Percentiles rank a stretch among this genome's conserved stretches.
phyloP scores from a whole-genome alignment of 2,797 vertebrate genomes.

The Tangara arthus region DNA sequence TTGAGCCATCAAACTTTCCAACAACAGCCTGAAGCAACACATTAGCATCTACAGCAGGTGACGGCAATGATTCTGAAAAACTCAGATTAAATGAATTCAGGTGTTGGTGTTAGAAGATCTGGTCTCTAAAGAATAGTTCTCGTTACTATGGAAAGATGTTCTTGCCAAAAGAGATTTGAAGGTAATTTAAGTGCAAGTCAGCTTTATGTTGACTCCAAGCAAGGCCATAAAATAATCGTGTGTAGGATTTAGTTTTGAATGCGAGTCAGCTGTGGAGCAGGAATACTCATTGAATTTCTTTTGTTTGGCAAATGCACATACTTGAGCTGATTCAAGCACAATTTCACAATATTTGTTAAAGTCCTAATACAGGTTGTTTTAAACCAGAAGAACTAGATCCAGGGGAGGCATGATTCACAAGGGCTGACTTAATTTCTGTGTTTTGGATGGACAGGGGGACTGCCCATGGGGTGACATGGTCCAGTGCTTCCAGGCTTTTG shows the following conservation, averaged over 20 bases:
- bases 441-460: background rate
- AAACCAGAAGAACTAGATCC: background rate
- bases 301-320: background rate
- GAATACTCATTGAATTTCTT: background rate
- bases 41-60: slow-evolving; percentile 10
- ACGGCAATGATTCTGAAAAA: slow-evolving; percentile 11
- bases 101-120: slow-evolving; percentile 23
- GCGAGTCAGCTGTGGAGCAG: background rate
- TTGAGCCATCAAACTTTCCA: background rate
- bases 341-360: background rate
- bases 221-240: background rate
- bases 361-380: background rate
- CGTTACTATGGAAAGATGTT: background rate
- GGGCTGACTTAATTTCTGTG: background rate
- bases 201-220: background rate
- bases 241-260: background rate
- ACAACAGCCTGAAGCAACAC: background rate
- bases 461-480: accelerated
- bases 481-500: background rate
- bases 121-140: background rate
- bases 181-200: background rate
- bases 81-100: slow-evolving; percentile 16
- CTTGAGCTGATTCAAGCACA: background rate
- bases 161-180: background rate
- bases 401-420: background rate